A percentile compares a stretch with the other conserved stretches of the same genome.
phyloP scores from a whole-genome alignment of 23 tunicate genomes.

The Styela clava region DNA sequence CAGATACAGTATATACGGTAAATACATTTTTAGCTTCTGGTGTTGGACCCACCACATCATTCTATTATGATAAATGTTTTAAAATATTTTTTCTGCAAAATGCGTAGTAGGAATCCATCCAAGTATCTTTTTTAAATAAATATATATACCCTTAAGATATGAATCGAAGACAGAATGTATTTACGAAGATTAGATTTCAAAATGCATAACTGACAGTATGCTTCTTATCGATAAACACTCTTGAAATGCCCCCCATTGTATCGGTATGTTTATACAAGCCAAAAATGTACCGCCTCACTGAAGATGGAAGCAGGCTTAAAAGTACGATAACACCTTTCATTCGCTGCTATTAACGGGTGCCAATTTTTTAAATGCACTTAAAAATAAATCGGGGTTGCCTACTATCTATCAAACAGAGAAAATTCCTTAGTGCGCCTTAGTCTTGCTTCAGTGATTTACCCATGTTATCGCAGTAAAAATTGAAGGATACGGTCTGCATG shows the following conservation, averaged over 20 bases:
- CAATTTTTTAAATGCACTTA: too few species aligned
- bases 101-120: too few species aligned
- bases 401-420: background rate
- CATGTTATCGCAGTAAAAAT: background rate
- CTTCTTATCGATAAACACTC: background rate
- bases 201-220: background rate
- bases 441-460: background rate
- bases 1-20: too few species aligned
- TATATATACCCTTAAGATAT: too few species aligned
- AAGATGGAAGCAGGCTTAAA: too few species aligned
- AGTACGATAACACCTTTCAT: too few species aligned
- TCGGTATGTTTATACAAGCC: background rate
- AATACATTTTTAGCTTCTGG: too few species aligned
- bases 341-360: background rate
- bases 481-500: background rate
- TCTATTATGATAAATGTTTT: too few species aligned
- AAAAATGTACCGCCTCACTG: too few species aligned
- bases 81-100: too few species aligned
- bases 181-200: background rate
- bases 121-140: too few species aligned
- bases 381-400: background rate
- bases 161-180: background rate
- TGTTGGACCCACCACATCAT: too few species aligned
- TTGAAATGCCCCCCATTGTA: background rate
- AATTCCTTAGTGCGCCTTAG: background rate